Evolutionary conservation across 2,888 invertebrate species (phyloP), one percentile per base, ranked within the genome.

Genomic region (Chelonus formosanus): DNA sequence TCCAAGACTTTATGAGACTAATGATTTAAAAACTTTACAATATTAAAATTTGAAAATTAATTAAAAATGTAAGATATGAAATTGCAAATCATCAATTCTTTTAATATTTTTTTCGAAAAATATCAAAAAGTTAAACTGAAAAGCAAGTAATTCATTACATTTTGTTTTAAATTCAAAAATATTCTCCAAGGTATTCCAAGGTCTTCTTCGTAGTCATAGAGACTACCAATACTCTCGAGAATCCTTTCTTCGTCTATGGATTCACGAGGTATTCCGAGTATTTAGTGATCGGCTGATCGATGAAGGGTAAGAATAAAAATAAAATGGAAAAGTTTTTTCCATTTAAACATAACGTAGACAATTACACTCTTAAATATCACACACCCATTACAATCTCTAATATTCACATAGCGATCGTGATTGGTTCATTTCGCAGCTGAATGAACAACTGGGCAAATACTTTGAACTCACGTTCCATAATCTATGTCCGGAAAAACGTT

Each of bases 241-340:
- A 0, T 85, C 90, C 0, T 89, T 95, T 76, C 86, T 94, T 2
- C 88, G 94, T 35, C 85, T 96, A 8, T 96, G 96, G 96, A 87
- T 94, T 63, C 94, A 95, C 84, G 96, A 96, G 80, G 90, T 90
- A 68, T 93, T 91, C 79, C 84, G 96, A 59, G 95, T 96, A 0
- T 96, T 95, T 80, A 88, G 88, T 73, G 96, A 96, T 80, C 89
- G 95, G 4, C 87, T 96, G 3, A 91, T 92, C 3, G 93, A 95
- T 80, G 91, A 91, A 8, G 87, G 86, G 91, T 91, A 77, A 62
- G 47, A 50, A 44, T 61, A 8, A 52, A 31, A 43, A 43, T 57
- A 4, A 48, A 35, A 44, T 1, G 20, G 2, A 31, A 47, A n/a
- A 48, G 32, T 43, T 5, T 58, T 8, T 53, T 63, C 34, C 45